phyloP scores from a whole-genome alignment of 1,140 invertebrate species.

The Cyclargus thomasi region DNA sequence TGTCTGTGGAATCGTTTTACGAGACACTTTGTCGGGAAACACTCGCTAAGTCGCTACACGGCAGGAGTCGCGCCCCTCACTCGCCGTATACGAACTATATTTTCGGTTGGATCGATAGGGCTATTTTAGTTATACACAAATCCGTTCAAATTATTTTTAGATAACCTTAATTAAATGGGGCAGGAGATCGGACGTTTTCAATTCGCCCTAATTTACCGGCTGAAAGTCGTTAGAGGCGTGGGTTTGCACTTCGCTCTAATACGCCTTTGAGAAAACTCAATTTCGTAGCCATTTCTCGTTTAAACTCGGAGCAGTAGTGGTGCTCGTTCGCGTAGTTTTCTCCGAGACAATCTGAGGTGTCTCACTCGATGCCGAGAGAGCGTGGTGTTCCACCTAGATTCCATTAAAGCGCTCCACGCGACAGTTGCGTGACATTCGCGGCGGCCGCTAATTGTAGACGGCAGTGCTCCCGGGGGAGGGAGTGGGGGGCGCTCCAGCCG shows the following conservation, averaged over 20 bases:
- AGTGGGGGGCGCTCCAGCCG: constrained; percentile 42
- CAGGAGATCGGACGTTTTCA: neutral
- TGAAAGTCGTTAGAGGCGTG: constrained; percentile 2
- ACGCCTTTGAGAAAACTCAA: neutral
- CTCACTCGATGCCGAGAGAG: neutral
- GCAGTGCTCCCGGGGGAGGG: constrained; percentile 42
- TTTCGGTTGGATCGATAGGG: neutral
- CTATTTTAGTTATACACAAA: neutral
- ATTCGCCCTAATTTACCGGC: neutral
- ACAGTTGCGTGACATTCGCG: constrained; percentile 57
- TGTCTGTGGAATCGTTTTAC: neutral
- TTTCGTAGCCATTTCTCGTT: neutral
- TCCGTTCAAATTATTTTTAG: constrained; percentile 1
- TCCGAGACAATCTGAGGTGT: neutral
- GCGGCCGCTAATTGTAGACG: constrained; percentile 52
- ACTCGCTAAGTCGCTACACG: too few relatives aligned
- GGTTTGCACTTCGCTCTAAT: neutral
- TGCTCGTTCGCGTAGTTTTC: neutral
- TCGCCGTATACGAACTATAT: neutral
- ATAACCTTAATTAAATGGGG: neutral
- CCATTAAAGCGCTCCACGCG: constrained; percentile 23
- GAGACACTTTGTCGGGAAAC: too few relatives aligned
- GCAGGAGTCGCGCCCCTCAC: neutral
- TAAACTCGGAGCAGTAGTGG: neutral
- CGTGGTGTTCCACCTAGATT: neutral